phyloP scores from a whole-genome alignment of 2,113 vertebrate genomes.

The Dascyllus trimaculatus region DNA sequence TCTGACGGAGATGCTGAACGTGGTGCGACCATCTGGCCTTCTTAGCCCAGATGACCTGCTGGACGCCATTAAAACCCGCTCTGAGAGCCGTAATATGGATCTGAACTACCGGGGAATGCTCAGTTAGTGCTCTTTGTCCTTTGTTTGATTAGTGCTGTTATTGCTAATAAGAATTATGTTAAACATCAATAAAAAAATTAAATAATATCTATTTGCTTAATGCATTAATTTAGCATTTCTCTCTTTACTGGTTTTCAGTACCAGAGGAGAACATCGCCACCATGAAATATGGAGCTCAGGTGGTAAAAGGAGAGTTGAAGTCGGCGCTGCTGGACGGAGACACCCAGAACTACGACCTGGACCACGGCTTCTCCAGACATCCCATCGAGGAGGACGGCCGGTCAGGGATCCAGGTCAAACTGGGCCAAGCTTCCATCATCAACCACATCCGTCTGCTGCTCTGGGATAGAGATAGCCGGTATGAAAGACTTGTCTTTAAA shows the following conservation, averaged over 20 bases:
- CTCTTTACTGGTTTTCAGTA: constrained; percentile 79
- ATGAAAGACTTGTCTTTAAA: neutral
- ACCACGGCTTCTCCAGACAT: constrained; percentile 98
- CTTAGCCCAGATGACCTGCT: constrained; percentile 95
- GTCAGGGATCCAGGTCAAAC: constrained; percentile 94
- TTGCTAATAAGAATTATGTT: too few relatives aligned
- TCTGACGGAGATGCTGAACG: constrained; percentile 95
- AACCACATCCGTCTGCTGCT: constrained; percentile 96
- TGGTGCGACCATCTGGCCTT: constrained; percentile 93
- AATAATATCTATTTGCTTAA: neutral
- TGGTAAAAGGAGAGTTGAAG: constrained; percentile 97
- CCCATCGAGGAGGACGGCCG: constrained; percentile 96
- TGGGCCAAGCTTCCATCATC: constrained; percentile 95
- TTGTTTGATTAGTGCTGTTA: neutral
- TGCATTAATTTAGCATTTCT: neutral
- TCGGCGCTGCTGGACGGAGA: constrained; percentile 96
- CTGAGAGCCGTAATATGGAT: constrained; percentile 98
- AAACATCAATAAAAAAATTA: too few relatives aligned
- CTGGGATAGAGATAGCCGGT: constrained; percentile 98
- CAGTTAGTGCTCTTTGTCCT: constrained; percentile 83
- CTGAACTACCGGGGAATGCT: constrained; percentile 99
- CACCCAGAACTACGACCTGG: constrained; percentile 98
- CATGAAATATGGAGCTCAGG: constrained; percentile 97
- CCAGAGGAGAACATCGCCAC: constrained; percentile 98
- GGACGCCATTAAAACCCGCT: constrained; percentile 97